Base-by-base conservation (phyloP, 2,797 vertebrate genomes). In the Coregonus sp. region DNA sequence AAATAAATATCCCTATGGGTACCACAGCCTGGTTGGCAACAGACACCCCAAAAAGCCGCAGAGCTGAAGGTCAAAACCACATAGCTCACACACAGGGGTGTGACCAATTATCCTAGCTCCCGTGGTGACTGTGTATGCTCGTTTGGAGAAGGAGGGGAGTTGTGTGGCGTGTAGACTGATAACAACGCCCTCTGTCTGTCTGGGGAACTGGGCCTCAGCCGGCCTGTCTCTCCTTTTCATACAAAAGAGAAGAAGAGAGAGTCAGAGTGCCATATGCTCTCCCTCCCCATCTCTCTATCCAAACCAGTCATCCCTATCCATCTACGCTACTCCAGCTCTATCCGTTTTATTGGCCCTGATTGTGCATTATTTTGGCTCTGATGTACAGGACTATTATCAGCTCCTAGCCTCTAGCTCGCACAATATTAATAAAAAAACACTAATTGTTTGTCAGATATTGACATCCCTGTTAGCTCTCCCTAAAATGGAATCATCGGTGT, bases 21-120 rank as follows among this genome's bases (percentile, higher is more conserved):
- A n/a, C 25, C 51, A 5, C 51, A 25, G 47, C 2, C 4, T 4
- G 16, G 25, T 25, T 25, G 25, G 5, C 47, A 35, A 47, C 75
- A 70, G 18, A 61, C 50, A 73, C 25, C 3, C 50, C n/a, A 12
- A n/a, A 54, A 54, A 74, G 65, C 56, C 54, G 76, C 33, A 68
- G 63, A 75, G 63, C 76, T 81, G 78, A 85, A 87, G n/a, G 40
- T 47, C 40, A 47, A 65, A 80, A 74, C 70, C 73, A n/a, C 69
- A n/a, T 59, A 25, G 80, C 75, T 40, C 51, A 54, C 47, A 29
- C 66, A 79, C 6, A 56, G 37, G 73, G 18, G 56, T 70, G 79
- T 73, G 82, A 86, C 80, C 65, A 78, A 85, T 82, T 75, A 78
- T 7, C 54, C 78, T 56, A 86, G 75, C 74, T 72, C 78, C 72